Evolutionary conservation across 2,797 vertebrate genomes (phyloP).

Genomic region (Loriculus beryllinus): DNA sequence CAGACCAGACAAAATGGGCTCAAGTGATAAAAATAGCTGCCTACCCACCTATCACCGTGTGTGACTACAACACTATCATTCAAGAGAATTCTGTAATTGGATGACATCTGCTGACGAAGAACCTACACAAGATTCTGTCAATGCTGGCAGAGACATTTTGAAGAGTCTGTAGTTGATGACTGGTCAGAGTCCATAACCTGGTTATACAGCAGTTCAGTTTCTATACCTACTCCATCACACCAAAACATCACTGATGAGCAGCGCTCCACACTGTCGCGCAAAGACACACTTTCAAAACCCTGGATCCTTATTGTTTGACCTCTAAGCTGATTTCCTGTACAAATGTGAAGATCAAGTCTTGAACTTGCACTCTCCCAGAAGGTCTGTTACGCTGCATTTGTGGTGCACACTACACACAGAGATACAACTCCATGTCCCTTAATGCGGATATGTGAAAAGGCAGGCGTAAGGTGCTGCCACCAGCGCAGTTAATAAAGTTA

Average conservation of each 20-base stretch:
- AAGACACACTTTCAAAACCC: background rate
- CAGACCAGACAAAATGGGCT: conserved; percentile 31
- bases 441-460: background rate
- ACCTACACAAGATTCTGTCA: background rate
- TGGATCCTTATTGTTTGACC: background rate
- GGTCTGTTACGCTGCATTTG: no score
- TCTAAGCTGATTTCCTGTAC: background rate
- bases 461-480: background rate
- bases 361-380: background rate
- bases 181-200: background rate
- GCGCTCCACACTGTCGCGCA: accelerated
- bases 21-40: background rate
- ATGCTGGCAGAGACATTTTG: background rate
- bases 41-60: accelerated
- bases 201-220: background rate
- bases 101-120: background rate
- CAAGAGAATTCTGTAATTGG: background rate
- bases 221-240: background rate
- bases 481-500: background rate
- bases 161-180: background rate
- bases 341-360: background rate
- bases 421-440: accelerated
- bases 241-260: background rate
- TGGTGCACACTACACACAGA: accelerated
- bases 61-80: background rate